Evolutionary conservation across 2,113 vertebrate species (phyloP).

Genomic region (Odontophorus gujanensis): DNA sequence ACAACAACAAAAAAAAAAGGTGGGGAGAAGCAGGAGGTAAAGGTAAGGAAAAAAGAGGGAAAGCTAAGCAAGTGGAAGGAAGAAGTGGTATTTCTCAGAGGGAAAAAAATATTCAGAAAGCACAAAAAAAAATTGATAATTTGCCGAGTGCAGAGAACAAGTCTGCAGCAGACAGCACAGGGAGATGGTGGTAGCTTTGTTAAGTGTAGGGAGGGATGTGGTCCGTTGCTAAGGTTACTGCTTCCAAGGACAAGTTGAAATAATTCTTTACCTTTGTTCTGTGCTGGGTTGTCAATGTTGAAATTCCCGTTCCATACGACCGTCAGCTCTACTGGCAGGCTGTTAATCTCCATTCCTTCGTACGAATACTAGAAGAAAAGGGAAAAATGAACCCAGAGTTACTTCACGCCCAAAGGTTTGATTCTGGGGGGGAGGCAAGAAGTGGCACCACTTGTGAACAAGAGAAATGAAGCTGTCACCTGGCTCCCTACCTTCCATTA

Average conservation of each 20-base stretch:
- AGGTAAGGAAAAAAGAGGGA: background rate
- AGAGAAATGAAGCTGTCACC: background rate
- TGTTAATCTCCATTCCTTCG: slow-evolving; percentile 97
- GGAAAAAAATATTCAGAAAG: background rate
- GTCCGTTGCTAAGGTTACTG: slow-evolving; percentile 75
- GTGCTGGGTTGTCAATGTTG: slow-evolving; percentile 97
- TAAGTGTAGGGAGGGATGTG: slow-evolving; percentile 20
- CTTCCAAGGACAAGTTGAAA: slow-evolving; percentile 77
- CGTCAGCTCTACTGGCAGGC: slow-evolving; percentile 93
- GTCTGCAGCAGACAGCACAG: background rate
- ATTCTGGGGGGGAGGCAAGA: background rate
- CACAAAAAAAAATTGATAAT: slow-evolving; percentile 10
- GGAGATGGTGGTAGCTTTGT: slow-evolving; percentile 58
- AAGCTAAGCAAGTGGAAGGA: background rate
- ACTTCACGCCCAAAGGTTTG: background rate
- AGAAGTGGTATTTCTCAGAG: background rate
- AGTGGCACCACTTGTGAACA: background rate
- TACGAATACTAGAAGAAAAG: slow-evolving; percentile 88
- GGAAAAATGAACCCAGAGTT: background rate
- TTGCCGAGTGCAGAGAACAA: slow-evolving; percentile 58
- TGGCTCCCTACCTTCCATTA: background rate
- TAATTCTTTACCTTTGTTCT: slow-evolving; percentile 92
- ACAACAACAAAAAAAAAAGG: too few species aligned
- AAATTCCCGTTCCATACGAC: slow-evolving; percentile 99
- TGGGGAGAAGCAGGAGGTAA: background rate